These are phyloP conservation scores for Caradrina kadenii DNA, from an alignment of 2,888 invertebrate genomes.

Conservation along the genomic window DNA sequence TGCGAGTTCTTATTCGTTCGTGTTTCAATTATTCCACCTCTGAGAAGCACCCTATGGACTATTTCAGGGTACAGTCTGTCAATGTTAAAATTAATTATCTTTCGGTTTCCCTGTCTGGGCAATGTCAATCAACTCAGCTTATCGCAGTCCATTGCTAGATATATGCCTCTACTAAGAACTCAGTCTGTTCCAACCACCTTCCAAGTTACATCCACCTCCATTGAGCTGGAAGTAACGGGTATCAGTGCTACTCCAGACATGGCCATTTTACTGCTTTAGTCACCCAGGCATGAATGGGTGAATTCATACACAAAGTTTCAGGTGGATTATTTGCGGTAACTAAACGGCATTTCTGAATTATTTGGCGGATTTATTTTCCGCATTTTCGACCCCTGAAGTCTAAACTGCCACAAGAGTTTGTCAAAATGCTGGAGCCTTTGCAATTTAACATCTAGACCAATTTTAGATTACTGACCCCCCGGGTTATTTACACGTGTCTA, in stretches of 20 bases:
- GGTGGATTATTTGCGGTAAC: neutral
- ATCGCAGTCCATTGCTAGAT: neutral
- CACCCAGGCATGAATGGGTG: too few relatives aligned
- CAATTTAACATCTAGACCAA: neutral
- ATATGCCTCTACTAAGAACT: neutral
- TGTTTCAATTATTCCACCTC: neutral
- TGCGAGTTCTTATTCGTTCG: too few relatives aligned
- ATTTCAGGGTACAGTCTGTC: too few relatives aligned
- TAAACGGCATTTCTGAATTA: neutral
- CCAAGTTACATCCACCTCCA: too few relatives aligned
- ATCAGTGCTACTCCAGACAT: neutral
- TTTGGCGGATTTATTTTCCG: neutral
- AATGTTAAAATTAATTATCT: too few relatives aligned
- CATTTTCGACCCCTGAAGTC: neutral
- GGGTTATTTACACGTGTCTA: constrained; percentile 17
- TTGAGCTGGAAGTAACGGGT: neutral
- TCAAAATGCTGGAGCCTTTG: neutral
- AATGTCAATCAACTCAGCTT: neutral
- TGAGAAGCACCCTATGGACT: neutral
- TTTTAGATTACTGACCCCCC: too few relatives aligned
- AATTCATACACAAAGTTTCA: neutral
- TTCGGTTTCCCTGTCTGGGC: too few relatives aligned
- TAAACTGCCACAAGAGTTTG: neutral
- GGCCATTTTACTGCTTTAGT: too few relatives aligned
- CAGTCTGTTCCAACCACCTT: neutral